Conservation (phyloP, 1,140 invertebrate genomes). For the Adoxophyes honmai region DNA sequence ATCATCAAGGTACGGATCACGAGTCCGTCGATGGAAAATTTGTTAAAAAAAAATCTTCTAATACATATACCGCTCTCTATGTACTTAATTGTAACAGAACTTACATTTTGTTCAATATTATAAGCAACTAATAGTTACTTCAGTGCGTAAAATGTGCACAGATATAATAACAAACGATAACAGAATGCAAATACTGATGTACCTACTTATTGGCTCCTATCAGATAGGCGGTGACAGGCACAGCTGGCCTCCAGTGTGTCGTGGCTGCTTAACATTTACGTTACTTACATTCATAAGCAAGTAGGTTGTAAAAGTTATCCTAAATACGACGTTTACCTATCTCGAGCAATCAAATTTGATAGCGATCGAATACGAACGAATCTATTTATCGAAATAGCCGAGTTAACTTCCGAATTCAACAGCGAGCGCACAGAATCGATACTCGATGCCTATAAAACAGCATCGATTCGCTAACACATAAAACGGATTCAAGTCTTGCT, state of each 20-base stretch:
- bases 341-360: conserved; percentile 52
- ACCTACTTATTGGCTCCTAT: no score
- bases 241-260: not conserved
- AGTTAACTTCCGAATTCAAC: conserved; percentile 59
- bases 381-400: conserved; percentile 46
- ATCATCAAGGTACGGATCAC: no score
- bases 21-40: no score
- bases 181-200: no score
- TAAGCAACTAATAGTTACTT: no score
- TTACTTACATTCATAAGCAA: not conserved
- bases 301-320: conserved; percentile 8
- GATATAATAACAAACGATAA: no score
- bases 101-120: no score
- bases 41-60: no score
- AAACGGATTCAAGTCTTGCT: conserved; percentile 71
- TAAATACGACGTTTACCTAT: conserved; percentile 42
- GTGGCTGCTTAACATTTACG: not conserved
- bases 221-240: not conserved
- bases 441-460: conserved; percentile 70
- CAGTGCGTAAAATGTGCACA: no score
- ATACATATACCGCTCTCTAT: no score
- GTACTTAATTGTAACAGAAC: no score
- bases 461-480: conserved; percentile 73
- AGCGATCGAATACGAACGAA: conserved; percentile 51
- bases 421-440: conserved; percentile 54